Evolutionary conservation across 2,113 vertebrate genomes (phyloP).

Genomic region (Motacilla tschutschensis): DNA sequence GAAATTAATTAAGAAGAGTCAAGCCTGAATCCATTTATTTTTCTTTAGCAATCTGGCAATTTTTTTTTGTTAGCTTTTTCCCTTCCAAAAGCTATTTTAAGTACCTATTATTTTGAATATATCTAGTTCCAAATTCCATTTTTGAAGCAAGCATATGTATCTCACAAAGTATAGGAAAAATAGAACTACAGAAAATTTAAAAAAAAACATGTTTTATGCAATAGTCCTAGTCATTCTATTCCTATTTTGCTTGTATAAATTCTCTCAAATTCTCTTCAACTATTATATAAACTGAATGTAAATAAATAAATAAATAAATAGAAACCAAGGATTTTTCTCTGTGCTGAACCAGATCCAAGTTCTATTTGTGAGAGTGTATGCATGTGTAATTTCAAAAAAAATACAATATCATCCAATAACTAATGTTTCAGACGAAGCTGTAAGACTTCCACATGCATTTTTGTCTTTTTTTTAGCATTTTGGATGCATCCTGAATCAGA

Average conservation of each 20-base stretch:
- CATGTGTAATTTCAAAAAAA: background rate
- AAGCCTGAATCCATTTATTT: background rate
- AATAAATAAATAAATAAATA: background rate
- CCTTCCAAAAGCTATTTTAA: background rate
- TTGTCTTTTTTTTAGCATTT: background rate
- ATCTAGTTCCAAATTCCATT: background rate
- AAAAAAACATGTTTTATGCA: background rate
- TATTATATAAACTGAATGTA: background rate
- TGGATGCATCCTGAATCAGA: background rate
- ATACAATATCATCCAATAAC: rapidly evolving
- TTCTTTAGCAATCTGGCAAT: background rate
- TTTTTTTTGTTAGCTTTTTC: background rate
- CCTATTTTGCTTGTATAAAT: background rate
- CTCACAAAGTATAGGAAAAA: background rate
- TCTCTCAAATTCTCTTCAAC: background rate
- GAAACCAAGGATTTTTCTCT: background rate
- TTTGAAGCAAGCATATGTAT: background rate
- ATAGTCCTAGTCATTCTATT: background rate
- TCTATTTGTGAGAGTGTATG: background rate
- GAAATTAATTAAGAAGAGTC: background rate
- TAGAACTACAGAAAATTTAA: background rate
- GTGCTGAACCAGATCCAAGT: background rate
- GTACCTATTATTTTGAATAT: background rate
- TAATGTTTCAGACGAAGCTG: background rate
- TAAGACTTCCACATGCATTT: background rate